Base-by-base conservation (phyloP, 2,797 vertebrate species). In the Scolopax rusticola region DNA sequence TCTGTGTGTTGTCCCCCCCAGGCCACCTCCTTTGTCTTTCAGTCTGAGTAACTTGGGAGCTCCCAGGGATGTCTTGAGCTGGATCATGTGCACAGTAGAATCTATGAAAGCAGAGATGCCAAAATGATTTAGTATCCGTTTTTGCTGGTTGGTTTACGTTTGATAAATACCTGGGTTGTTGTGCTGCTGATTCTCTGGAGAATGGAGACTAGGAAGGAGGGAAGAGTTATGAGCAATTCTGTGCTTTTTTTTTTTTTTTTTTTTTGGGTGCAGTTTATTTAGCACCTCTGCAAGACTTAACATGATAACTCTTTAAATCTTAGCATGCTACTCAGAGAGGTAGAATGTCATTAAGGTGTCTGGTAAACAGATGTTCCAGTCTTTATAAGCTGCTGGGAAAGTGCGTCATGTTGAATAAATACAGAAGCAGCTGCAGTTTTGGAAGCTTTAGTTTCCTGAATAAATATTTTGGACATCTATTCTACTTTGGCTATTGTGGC, bases 361-460 rank as follows among this genome's bases (percentile, higher is more conserved):
- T 96, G 88, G 70, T 74, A 91, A 97, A 94, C 90, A 96, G 96
- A 91, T 97, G 95, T 96, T 94, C 13, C 85, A 51, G 65, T 51
- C 70, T 95, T 84, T 73, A 83, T 20, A 84, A 94, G 75, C 83
- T 93, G 93, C 92, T 81, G 83, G 83, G 81, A 90, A 76, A 59
- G 78, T 5, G 17, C 61, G 73, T 94, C 87, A 23, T 84, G 79
- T 89, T 60, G n/a, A 73, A 61, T 61, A 75, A 76, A 63, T 30
- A 47, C 21, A 68, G 80, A 67, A 82, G 86, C 82, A 87, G 85
- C 89, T 95, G 90, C 79, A 83, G 77, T 89, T 92, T 33, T 73
- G 90, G 84, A 84, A 95, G 69, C 43, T 75, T 88, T 32, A 12
- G 59, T 79, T 93, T 75, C 81, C 87, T 75, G 47, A 84, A 36